Evolutionary conservation across 2,797 vertebrate genomes (phyloP).

Genomic region (Pantherophis vulpinus): DNA sequence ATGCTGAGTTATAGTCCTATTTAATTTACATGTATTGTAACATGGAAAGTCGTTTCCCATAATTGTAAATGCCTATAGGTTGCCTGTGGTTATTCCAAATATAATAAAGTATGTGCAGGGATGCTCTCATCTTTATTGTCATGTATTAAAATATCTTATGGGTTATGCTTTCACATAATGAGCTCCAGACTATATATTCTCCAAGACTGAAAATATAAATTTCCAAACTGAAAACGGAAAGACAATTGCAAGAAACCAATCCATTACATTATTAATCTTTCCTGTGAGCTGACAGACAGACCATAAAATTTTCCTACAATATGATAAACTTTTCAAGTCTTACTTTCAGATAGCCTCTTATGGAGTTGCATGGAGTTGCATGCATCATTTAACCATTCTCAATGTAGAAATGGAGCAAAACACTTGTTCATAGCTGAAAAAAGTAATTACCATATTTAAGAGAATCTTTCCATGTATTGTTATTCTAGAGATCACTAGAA

Average conservation of each 20-base stretch:
- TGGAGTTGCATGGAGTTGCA: neutral
- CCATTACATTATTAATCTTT: neutral
- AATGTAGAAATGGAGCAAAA: neutral
- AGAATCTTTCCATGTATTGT: neutral
- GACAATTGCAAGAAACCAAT: neutral
- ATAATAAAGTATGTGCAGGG: neutral
- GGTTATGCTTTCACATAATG: neutral
- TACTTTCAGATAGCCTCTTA: neutral
- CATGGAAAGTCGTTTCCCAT: neutral
- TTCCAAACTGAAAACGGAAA: neutral
- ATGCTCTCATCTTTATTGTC: neutral
- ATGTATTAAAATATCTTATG: neutral
- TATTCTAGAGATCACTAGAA: neutral
- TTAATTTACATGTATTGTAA: neutral
- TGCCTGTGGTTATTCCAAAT: neutral
- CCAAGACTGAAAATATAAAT: neutral
- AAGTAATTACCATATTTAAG: neutral
- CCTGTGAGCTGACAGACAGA: neutral
- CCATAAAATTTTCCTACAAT: neutral
- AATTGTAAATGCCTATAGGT: neutral
- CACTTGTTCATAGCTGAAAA: neutral
- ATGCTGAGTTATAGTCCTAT: neutral
- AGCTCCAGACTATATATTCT: neutral
- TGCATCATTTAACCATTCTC: neutral
- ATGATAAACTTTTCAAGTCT: neutral